Percentiles rank a stretch among this genome's conserved stretches.
Conservation (phyloP, 2,888 invertebrate genomes). For the Scaptomyza polygonia region DNA sequence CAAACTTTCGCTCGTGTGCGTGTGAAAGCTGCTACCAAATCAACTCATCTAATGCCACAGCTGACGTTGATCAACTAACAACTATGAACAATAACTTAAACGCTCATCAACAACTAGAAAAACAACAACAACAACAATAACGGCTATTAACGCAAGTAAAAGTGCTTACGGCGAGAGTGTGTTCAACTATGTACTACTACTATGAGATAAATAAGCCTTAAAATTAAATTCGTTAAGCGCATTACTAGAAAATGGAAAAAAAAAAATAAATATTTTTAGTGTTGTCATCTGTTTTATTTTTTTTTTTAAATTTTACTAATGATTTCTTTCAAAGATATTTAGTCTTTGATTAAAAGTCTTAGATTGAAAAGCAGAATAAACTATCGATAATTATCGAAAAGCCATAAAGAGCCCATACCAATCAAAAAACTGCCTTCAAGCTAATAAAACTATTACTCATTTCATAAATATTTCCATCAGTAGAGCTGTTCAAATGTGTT, state of each 20-base stretch:
- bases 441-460: no score
- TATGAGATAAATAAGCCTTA: neutral
- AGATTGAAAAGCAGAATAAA: no score
- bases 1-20: conserved; percentile 24
- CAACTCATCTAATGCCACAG: conserved; percentile 5
- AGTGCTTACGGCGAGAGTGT: neutral
- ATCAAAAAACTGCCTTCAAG: no score
- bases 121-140: neutral
- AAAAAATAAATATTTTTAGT: no score
- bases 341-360: neutral
- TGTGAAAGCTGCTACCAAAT: conserved; percentile 20
- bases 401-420: no score
- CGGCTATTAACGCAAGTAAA: neutral
- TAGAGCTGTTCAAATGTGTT: no score
- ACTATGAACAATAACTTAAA: conserved; percentile 6
- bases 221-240: neutral
- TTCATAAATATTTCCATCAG: no score
- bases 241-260: no score
- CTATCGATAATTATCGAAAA: no score
- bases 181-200: no score
- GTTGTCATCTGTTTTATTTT: neutral
- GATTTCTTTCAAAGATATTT: neutral
- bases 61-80: conserved; percentile 12
- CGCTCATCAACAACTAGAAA: neutral
- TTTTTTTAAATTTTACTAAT: neutral